Evolutionary conservation across 2,888 invertebrate genomes (phyloP).

Genomic region (Drosophila pseudotalamancana): DNA sequence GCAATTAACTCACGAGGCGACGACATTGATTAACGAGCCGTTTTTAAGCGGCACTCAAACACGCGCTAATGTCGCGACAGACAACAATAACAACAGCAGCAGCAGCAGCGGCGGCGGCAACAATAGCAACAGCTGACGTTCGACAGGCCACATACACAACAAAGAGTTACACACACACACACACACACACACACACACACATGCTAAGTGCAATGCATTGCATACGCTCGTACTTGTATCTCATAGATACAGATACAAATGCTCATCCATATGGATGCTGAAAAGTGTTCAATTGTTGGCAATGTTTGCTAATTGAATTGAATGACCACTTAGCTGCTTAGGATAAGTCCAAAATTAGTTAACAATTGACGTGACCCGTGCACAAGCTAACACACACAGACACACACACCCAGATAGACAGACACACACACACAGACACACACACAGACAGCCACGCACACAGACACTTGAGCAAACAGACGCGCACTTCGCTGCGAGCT

Average conservation of each 20-base stretch:
- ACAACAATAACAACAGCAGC: conserved; percentile 22
- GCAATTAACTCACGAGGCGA: conserved; percentile 45
- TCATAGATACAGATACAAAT: conserved; percentile 17
- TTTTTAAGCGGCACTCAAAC: conserved; percentile 69
- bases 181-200: conserved; percentile 33
- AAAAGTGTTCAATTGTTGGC: conserved; percentile 32
- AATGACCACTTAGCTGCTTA: conserved; percentile 40
- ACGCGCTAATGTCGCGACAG: conserved; percentile 58
- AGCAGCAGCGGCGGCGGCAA: neutral
- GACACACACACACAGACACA: neutral
- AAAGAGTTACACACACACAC: conserved; percentile 35
- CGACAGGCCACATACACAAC: conserved; percentile 48
- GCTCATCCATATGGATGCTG: neutral
- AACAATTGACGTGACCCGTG: conserved; percentile 35
- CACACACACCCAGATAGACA: neutral
- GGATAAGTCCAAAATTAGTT: conserved; percentile 43
- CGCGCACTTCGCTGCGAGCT: neutral
- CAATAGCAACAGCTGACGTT: conserved; percentile 32
- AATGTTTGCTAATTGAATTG: conserved; percentile 47
- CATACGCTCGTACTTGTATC: neutral
- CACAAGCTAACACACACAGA: conserved; percentile 5
- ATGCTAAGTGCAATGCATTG: conserved; percentile 27
- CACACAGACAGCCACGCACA: neutral
- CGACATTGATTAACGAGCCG: conserved; percentile 77
- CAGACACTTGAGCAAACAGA: neutral